phyloP scores from a whole-genome alignment of 2,888 invertebrate species.

The Dasypolia templi region DNA sequence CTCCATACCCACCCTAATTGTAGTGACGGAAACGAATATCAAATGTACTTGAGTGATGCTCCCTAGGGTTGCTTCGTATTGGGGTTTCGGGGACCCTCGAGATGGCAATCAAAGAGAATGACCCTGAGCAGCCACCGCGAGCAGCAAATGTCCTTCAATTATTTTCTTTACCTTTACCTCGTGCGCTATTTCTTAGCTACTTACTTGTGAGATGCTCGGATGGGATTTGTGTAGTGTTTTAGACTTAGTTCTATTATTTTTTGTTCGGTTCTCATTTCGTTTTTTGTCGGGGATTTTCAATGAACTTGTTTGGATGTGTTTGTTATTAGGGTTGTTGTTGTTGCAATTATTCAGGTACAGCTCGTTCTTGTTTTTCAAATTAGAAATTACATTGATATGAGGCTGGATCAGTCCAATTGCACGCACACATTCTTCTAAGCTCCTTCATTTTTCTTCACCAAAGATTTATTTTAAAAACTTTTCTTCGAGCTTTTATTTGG shows the following conservation, averaged over 20 bases:
- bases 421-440: neutral
- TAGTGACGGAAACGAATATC: constrained; percentile 63
- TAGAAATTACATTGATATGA: neutral
- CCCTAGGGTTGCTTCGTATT: constrained; percentile 59
- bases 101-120: constrained; percentile 66
- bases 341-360: constrained; percentile 30
- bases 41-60: constrained; percentile 67
- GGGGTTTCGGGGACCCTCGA: constrained; percentile 64
- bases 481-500: neutral
- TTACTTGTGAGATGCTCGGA: constrained; percentile 42
- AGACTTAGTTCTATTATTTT: constrained; percentile 53
- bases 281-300: constrained; percentile 52
- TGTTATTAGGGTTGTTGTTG: constrained; percentile 33
- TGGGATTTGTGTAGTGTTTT: constrained; percentile 54
- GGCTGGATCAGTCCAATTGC: neutral
- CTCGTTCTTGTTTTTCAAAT: neutral
- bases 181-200: constrained; percentile 50
- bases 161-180: constrained; percentile 64
- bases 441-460: neutral
- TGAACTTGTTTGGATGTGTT: constrained; percentile 30
- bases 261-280: constrained; percentile 45
- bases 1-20: constrained; percentile 62
- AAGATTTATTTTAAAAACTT: neutral
- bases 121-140: constrained; percentile 59
- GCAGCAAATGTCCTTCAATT: constrained; percentile 66